Evolutionary conservation across 2,888 invertebrate genomes (phyloP).

Genomic region (Lathronympha strigana): DNA sequence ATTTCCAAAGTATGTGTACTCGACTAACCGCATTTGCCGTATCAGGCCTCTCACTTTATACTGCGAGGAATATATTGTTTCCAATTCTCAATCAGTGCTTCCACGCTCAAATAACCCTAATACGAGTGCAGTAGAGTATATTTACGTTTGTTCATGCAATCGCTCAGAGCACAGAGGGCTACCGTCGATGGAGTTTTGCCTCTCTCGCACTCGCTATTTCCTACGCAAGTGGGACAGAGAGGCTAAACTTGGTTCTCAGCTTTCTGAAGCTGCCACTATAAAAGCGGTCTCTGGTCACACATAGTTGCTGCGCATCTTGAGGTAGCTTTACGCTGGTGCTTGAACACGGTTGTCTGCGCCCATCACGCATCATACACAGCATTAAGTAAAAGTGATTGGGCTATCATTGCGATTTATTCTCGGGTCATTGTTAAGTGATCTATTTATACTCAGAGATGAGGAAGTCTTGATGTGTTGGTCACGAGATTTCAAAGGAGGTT

Average conservation of each 20-base stretch:
- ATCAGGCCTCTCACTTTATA: neutral
- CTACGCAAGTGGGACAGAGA: too few relatives aligned
- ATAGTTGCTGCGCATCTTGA: neutral
- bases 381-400: conserved; percentile 11
- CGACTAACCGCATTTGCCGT: neutral
- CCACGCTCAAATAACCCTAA: neutral
- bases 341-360: neutral
- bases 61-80: conserved; percentile 57
- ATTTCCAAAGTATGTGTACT: too few relatives aligned
- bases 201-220: too few relatives aligned
- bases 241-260: too few relatives aligned
- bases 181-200: too few relatives aligned
- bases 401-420: neutral
- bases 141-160: neutral
- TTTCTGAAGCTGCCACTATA: too few relatives aligned
- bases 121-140: neutral
- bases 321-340: neutral
- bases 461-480: conserved; percentile 1
- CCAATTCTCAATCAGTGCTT: conserved; percentile 2
- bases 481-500: neutral
- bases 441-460: conserved; percentile 28
- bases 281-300: neutral
- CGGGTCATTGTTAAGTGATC: conserved; percentile 32
- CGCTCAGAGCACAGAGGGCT: too few relatives aligned
- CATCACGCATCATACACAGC: neutral